Evolutionary conservation across 1,140 invertebrate genomes (phyloP).

Genomic region (Cydia splendana): DNA sequence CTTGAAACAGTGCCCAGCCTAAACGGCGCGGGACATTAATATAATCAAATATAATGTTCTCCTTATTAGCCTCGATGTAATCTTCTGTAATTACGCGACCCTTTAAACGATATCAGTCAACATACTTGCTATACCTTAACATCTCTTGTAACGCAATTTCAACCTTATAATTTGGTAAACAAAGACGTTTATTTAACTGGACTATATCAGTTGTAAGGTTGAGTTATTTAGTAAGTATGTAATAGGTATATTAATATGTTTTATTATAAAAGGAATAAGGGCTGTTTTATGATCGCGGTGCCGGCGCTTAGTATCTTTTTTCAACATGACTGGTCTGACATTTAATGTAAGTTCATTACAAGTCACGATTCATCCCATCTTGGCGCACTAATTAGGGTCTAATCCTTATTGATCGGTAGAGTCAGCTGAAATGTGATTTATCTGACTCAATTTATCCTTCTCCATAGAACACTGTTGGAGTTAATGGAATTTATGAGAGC

Average conservation of each 20-base stretch:
- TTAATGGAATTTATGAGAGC: neutral
- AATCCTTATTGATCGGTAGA: conserved; percentile 1
- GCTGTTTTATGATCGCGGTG: neutral
- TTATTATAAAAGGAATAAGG: neutral
- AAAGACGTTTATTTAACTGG: neutral
- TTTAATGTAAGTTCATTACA: conserved; percentile 9
- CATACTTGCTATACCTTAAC: neutral
- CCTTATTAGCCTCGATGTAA: neutral
- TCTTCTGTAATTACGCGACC: neutral
- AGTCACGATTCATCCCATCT: conserved; percentile 2
- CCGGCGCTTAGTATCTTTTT: neutral
- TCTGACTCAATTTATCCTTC: conserved; percentile 13
- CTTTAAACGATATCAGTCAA: neutral
- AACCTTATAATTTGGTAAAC: neutral
- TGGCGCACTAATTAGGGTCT: conserved; percentile 1
- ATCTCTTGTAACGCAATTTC: neutral
- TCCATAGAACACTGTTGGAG: neutral
- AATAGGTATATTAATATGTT: neutral
- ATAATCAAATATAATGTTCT: neutral
- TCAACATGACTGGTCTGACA: neutral
- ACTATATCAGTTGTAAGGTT: neutral
- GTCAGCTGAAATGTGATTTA: conserved; percentile 1
- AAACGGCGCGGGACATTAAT: neutral
- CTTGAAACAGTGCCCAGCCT: neutral
- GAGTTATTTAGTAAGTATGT: neutral